Base-by-base conservation (phyloP, 2,888 invertebrate genomes). In the Drosophila nr. perissopoda region DNA sequence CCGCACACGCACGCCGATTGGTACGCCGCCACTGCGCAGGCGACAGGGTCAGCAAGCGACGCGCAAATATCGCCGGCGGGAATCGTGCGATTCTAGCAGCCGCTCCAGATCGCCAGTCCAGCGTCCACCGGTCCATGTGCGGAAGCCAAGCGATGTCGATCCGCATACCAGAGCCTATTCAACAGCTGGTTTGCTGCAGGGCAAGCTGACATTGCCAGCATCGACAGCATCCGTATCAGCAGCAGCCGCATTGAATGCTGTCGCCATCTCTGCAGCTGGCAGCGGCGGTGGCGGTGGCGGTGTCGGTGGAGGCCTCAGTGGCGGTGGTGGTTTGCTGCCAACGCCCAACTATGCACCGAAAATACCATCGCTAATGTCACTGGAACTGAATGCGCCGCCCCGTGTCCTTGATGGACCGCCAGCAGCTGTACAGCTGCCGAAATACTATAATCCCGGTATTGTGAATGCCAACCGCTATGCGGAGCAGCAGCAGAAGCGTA, bases 401-500 rank as follows among this genome's bases (percentile, higher is more conserved):
- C 36, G n/a, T 13, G 52, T 36, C 1, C 38, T 64, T 42, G 73
- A 73, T 2, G 18, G 56, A 0, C 68, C 66, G 51, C 71, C 81
- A 29, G 59, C 82, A 6, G 68, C 78, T 49, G 85, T 91, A 27
- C 91, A 91, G 75, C 92, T 95, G 68, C 96, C 96, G 7, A 95
- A 95, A 63, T 97, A 96, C 92, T 97, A 96, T 91, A 97, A 96
- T 92, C 96, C 96, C 0, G 94, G 95, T 40, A 95, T 95, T 27
- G 95, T 96, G 52, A 96, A 96, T 91, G 95, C 96, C 48, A 95
- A 96, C 73, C 97, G 97, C 90, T 97, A 98, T 91, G 95, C 97
- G 10, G 97, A 98, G 83, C 97, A 97, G 93, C 96, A 98, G 76
- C 97, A 98, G 91, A 98, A 98, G 92, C 95, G 98, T 60, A 98